A percentile compares a stretch with the other conserved stretches of the same genome.
These are phyloP conservation scores for Acanthococcus lagerstroemiae DNA, from an alignment of 2,888 invertebrate species.

Conservation along the genomic window DNA sequence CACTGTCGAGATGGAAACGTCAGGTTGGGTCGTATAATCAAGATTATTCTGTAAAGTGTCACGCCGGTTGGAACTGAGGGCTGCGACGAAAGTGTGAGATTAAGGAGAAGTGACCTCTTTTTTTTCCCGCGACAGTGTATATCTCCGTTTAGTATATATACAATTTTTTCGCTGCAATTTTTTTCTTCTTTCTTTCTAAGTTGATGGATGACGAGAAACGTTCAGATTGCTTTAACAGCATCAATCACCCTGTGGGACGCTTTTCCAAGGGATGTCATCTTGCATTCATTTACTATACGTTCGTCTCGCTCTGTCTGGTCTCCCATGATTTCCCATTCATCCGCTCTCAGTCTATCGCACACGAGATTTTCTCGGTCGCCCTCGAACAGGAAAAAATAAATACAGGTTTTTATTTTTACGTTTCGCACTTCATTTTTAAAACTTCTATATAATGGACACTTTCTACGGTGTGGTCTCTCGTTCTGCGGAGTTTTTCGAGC, in stretches of 20 bases:
- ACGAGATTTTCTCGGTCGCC: background rate
- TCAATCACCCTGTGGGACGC: conserved; percentile 21
- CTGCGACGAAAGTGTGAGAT: conserved; percentile 11
- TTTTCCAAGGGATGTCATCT: conserved; percentile 26
- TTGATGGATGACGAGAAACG: conserved; percentile 26
- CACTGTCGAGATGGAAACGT: no score
- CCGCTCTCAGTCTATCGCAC: background rate
- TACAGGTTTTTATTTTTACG: conserved; percentile 18
- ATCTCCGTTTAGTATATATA: conserved; percentile 27
- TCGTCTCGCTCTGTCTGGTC: no score
- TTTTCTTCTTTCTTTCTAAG: background rate
- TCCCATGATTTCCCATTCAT: background rate
- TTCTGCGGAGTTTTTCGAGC: background rate
- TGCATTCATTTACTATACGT: conserved; percentile 23
- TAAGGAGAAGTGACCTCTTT: conserved; percentile 26
- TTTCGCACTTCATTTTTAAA: conserved; percentile 25
- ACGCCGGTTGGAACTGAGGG: conserved; percentile 4
- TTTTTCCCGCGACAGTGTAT: conserved; percentile 12
- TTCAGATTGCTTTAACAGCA: conserved; percentile 29
- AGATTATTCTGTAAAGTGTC: conserved; percentile 25
- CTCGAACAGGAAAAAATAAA: conserved; percentile 8
- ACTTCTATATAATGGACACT: conserved; percentile 21
- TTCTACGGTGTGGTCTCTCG: background rate
- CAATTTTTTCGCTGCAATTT: conserved; percentile 2
- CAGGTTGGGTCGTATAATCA: background rate